These are phyloP conservation scores for Chrysina gloriosa DNA, from an alignment of 2,888 invertebrate species.

Conservation along the genomic window DNA sequence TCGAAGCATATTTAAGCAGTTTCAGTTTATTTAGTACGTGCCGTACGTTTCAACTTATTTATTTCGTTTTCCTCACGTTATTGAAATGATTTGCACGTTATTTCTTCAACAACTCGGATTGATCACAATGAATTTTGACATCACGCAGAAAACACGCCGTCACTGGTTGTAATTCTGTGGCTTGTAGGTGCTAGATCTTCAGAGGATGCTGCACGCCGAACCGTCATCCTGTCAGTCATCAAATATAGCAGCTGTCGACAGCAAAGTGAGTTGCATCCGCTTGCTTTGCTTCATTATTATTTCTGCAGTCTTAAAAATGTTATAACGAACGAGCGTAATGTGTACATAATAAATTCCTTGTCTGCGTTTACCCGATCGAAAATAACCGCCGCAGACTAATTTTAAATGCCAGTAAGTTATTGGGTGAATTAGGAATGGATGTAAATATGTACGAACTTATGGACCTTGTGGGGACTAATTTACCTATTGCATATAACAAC, in stretches of 20 bases:
- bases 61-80: no score
- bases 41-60: no score
- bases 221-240: slow-evolving; percentile 69
- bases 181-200: slow-evolving; percentile 82
- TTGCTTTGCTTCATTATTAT: slow-evolving; percentile 47
- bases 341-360: slow-evolving; percentile 26
- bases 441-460: no score
- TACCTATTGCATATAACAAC: no score
- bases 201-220: slow-evolving; percentile 83
- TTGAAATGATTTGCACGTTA: slow-evolving; percentile 36
- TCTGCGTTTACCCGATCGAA: slow-evolving; percentile 16
- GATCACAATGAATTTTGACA: slow-evolving; percentile 24
- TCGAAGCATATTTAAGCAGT: no score
- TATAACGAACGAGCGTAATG: slow-evolving; percentile 19
- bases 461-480: no score
- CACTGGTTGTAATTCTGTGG: slow-evolving; percentile 60
- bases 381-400: neutral
- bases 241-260: slow-evolving; percentile 67
- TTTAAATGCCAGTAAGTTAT: neutral
- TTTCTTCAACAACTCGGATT: slow-evolving; percentile 1
- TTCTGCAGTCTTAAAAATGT: slow-evolving; percentile 32
- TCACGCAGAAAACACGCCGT: slow-evolving; percentile 47
- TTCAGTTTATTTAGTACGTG: no score
- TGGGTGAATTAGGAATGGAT: no score
- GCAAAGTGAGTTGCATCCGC: slow-evolving; percentile 62